These are phyloP conservation scores for Fissipunctia ypsillon DNA, from an alignment of 2,888 invertebrate species.

Conservation along the genomic window DNA sequence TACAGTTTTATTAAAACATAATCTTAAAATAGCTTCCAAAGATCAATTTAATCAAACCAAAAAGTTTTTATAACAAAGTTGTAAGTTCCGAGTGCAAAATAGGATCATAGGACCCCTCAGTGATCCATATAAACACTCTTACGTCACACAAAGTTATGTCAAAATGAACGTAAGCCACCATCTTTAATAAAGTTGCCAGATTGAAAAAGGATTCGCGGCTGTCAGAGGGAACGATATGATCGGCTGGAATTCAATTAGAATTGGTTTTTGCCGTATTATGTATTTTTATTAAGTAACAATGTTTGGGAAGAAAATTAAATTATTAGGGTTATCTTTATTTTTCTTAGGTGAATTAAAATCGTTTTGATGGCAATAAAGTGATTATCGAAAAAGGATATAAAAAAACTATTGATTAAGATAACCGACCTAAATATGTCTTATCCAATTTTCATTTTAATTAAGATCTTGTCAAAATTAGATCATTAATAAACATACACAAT, in stretches of 20 bases:
- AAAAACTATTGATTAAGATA: neutral
- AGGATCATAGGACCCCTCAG: constrained; percentile 58
- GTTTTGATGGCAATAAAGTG: neutral
- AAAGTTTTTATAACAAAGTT: constrained; percentile 25
- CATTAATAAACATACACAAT: neutral
- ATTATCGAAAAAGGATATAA: too few relatives aligned
- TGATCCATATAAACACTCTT: constrained; percentile 72
- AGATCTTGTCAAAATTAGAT: neutral
- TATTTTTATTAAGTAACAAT: constrained; percentile 19
- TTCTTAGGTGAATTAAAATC: neutral
- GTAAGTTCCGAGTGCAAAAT: constrained; percentile 47
- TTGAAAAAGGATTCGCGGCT: constrained; percentile 68
- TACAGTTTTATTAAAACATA: neutral
- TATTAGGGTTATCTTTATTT: neutral
- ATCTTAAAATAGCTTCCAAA: constrained; percentile 1
- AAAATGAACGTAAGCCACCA: constrained; percentile 73
- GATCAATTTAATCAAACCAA: constrained; percentile 29
- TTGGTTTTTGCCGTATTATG: neutral
- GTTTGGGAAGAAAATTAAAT: constrained; percentile 5
- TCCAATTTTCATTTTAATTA: neutral
- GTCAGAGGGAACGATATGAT: constrained; percentile 67
- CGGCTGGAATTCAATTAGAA: constrained; percentile 31
- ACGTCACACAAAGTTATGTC: constrained; percentile 76
- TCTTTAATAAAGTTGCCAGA: constrained; percentile 62
- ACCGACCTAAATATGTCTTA: neutral